phyloP scores from a whole-genome alignment of 2,797 vertebrate genomes.

The Triplophysa bombifrons region DNA sequence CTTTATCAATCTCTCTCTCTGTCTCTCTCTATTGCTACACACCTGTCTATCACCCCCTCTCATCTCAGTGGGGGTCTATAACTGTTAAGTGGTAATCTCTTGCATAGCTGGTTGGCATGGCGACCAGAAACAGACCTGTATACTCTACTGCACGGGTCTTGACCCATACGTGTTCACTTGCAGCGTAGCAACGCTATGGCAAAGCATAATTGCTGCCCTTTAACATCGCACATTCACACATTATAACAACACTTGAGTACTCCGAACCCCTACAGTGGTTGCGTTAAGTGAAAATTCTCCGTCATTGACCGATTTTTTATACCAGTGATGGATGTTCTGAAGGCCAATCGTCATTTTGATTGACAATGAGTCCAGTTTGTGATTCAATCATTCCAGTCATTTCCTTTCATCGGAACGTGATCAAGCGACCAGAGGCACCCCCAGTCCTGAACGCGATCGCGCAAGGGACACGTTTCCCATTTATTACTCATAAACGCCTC shows the following conservation, averaged over 20 bases:
- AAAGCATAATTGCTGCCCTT: not conserved
- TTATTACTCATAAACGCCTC: too few relatives aligned
- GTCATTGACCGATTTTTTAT: too few relatives aligned
- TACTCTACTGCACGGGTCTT: not conserved
- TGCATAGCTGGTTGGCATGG: slow-evolving; percentile 59
- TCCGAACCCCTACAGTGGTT: too few relatives aligned
- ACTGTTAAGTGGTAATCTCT: slow-evolving; percentile 65
- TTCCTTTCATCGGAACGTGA: too few relatives aligned
- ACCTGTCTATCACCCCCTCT: slow-evolving; percentile 41
- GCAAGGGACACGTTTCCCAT: too few relatives aligned
- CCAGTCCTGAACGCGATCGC: too few relatives aligned
- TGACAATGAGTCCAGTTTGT: too few relatives aligned
- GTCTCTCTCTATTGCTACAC: not conserved
- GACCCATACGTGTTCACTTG: slow-evolving; percentile 3
- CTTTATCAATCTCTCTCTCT: not conserved
- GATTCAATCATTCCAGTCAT: too few relatives aligned
- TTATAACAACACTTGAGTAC: not conserved
- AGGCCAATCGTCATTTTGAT: too few relatives aligned
- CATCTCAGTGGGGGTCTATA: slow-evolving; percentile 55
- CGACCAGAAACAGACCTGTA: slow-evolving; percentile 33
- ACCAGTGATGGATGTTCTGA: too few relatives aligned
- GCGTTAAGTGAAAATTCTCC: too few relatives aligned
- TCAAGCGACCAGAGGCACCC: too few relatives aligned
- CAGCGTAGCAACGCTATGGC: slow-evolving; percentile 44
- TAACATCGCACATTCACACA: slow-evolving; percentile 3